phyloP scores from a whole-genome alignment of 2,797 vertebrate genomes.

The Myotis planiceps region DNA sequence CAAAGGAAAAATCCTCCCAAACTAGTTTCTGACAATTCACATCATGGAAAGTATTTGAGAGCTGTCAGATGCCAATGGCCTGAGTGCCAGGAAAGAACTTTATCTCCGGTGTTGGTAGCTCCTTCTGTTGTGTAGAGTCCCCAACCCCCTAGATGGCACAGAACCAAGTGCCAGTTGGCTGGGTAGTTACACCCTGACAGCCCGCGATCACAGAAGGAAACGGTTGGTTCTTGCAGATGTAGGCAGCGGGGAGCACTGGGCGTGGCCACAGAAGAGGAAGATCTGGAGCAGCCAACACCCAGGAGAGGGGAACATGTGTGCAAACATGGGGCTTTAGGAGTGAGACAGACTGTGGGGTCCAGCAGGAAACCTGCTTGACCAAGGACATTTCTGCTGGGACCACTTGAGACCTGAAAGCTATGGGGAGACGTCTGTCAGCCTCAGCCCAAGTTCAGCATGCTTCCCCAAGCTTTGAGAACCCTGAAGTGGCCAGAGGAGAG shows the following conservation, averaged over 20 bases:
- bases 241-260: not conserved
- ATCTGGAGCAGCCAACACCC: not conserved
- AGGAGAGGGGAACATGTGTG: not conserved
- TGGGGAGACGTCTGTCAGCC: not conserved
- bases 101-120: not conserved
- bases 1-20: not conserved
- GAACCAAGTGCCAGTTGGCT: not conserved
- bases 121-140: no score
- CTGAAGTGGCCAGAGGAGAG: not conserved
- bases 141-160: not conserved
- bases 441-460: not conserved
- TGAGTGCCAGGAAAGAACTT: not conserved
- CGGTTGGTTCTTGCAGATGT: not conserved
- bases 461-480: not conserved
- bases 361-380: not conserved
- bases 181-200: accelerated
- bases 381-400: no score
- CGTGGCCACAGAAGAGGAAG: not conserved
- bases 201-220: not conserved
- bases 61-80: not conserved
- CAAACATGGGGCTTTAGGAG: not conserved
- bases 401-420: not conserved
- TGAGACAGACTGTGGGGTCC: not conserved
- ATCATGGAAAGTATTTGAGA: not conserved
- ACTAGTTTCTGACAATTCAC: not conserved